A percentile compares a stretch with the other conserved stretches of the same genome.
These are phyloP conservation scores for Merops nubicus DNA, from an alignment of 2,113 vertebrate species.

Conservation along the genomic window DNA sequence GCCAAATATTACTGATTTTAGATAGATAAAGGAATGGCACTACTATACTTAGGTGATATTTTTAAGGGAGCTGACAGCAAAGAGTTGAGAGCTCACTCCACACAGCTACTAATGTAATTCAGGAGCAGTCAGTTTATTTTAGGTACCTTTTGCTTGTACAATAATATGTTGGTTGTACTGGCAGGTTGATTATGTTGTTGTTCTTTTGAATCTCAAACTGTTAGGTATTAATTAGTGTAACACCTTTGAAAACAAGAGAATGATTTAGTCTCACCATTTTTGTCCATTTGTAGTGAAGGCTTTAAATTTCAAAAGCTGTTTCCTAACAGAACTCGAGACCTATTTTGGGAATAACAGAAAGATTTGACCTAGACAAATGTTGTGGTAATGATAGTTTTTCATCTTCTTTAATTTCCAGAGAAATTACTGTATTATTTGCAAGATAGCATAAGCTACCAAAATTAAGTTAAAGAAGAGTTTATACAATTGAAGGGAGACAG, in stretches of 20 bases:
- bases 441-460: neutral
- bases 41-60: neutral
- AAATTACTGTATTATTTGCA: neutral
- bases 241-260: neutral
- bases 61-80: neutral
- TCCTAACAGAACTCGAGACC: neutral
- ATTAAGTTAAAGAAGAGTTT: neutral
- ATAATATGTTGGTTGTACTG: neutral
- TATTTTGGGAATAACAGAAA: neutral
- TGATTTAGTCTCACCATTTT: neutral
- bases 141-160: rapidly evolving
- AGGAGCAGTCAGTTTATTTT: neutral
- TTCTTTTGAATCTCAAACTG: neutral
- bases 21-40: neutral
- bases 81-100: neutral
- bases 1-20: neutral
- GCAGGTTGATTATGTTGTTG: neutral
- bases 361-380: neutral
- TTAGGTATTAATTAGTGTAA: neutral
- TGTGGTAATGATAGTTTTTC: neutral
- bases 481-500: too few species aligned
- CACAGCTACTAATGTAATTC: neutral
- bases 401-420: neutral
- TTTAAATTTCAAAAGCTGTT: neutral
- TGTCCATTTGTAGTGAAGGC: neutral